phyloP scores from a whole-genome alignment of 2,113 vertebrate species.

The Meles meles region DNA sequence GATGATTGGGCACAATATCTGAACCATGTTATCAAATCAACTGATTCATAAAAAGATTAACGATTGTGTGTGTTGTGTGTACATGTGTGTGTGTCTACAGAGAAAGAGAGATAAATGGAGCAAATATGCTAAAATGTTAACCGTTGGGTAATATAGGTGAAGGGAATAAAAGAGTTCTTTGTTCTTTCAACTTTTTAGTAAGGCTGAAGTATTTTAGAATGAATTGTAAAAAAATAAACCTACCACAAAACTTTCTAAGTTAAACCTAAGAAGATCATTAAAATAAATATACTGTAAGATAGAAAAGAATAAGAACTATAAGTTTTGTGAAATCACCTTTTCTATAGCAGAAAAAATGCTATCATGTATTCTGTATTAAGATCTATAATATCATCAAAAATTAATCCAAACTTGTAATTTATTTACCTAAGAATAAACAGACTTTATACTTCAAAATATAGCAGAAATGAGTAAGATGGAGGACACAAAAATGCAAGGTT shows the following conservation, averaged over 20 bases:
- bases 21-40: neutral
- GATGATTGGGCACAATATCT: neutral
- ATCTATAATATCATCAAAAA: neutral
- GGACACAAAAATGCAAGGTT: neutral
- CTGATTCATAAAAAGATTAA: neutral
- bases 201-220: neutral
- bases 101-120: neutral
- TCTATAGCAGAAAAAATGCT: slow-evolving; percentile 5
- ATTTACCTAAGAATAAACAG: neutral
- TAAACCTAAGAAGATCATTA: neutral
- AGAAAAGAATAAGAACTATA: neutral
- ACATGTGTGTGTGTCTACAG: neutral
- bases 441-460: neutral
- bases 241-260: neutral
- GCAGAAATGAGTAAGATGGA: neutral
- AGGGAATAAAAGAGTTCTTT: neutral
- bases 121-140: neutral
- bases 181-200: neutral
- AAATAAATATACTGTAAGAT: neutral
- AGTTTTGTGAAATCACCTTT: neutral
- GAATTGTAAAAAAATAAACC: neutral
- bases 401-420: neutral
- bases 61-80: neutral
- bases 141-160: neutral
- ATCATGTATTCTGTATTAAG: neutral